Conservation (phyloP, 1,140 invertebrate genomes). For the Dreissena rostriformis region DNA sequence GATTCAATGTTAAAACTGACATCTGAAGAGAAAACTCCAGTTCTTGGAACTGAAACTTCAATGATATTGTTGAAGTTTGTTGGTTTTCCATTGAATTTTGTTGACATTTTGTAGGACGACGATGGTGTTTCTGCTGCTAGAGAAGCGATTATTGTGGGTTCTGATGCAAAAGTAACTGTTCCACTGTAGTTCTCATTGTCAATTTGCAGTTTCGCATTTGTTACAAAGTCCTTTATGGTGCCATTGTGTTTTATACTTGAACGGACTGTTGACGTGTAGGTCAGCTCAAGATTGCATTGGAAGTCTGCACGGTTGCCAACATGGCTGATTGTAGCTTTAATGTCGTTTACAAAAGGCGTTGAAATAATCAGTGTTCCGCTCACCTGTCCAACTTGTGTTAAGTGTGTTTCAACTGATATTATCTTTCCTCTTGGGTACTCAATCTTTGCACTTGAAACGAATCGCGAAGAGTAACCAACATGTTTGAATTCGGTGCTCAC, state of each 20-base stretch:
- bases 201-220: background rate
- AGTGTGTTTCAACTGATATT: slow-evolving; percentile 9
- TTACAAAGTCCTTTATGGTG: background rate
- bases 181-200: background rate
- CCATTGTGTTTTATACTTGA: background rate
- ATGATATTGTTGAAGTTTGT: background rate
- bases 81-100: background rate
- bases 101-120: background rate
- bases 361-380: background rate
- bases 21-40: slow-evolving; percentile 16
- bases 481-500: slow-evolving; percentile 1
- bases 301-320: background rate
- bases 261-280: background rate
- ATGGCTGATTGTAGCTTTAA: background rate
- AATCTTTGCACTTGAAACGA: slow-evolving; percentile 15
- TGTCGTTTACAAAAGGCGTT: background rate
- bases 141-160: background rate
- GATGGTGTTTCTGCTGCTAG: background rate
- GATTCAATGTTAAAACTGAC: slow-evolving; percentile 11
- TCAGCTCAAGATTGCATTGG: background rate
- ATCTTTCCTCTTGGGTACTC: slow-evolving; percentile 21
- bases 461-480: background rate
- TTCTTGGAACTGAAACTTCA: background rate
- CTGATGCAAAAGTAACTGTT: background rate
- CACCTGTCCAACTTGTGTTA: background rate